phyloP scores from a whole-genome alignment of 2,797 vertebrate genomes.

The Galago senegalensis region DNA sequence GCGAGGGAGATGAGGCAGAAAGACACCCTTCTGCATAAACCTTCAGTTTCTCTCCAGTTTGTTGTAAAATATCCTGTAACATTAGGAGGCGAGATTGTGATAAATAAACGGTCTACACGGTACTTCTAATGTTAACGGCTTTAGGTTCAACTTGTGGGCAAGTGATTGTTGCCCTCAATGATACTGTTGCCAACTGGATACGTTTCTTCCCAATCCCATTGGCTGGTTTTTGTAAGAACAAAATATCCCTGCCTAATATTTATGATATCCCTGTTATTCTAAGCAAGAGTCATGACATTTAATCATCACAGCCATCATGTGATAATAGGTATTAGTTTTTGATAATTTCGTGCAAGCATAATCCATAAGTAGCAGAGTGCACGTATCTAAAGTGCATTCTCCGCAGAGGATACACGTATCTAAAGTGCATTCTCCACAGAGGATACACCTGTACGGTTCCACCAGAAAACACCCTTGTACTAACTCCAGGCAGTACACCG shows the following conservation, averaged over 20 bases:
- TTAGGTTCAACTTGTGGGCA: not conserved
- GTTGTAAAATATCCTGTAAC: slow-evolving; percentile 37
- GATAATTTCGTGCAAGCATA: not conserved
- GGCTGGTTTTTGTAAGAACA: not conserved
- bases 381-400: not conserved
- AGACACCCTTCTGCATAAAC: not conserved
- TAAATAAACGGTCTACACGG: not conserved
- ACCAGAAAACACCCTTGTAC: not conserved
- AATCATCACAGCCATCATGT: not conserved
- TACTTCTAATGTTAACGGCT: not conserved
- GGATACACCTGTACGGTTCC: not conserved
- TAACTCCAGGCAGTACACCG: not conserved
- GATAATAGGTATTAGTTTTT: not conserved
- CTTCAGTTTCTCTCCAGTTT: not conserved
- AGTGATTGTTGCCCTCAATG: not conserved
- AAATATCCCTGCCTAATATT: not conserved
- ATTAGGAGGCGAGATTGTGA: not conserved
- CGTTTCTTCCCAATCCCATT: slow-evolving; percentile 11
- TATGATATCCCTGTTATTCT: not conserved
- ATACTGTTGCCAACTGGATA: not conserved
- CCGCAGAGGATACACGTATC: not conserved
- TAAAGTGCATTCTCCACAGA: not conserved
- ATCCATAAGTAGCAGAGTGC: not conserved
- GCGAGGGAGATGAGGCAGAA: not conserved
- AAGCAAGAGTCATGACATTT: not conserved